Base-by-base conservation (phyloP, 2,113 vertebrate species). In the Aplodontia rufa region DNA sequence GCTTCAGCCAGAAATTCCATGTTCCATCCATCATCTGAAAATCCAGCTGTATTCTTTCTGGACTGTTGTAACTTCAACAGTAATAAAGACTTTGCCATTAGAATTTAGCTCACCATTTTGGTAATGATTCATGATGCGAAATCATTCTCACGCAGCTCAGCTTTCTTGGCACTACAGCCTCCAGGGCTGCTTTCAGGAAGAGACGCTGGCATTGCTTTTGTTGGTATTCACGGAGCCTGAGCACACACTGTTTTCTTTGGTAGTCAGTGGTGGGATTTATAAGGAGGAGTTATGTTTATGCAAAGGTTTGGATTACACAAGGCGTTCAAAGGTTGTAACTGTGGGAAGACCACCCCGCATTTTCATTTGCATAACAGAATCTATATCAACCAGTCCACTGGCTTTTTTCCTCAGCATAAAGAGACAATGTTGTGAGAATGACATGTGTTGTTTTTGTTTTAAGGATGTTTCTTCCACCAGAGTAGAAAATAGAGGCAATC, bases 101-200 rank as follows among this genome's bases (percentile, higher is more conserved):
- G 69, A 96, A 91, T 64, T 93, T 35, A 96, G 40, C 55, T 96
- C 51, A 95, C 42, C 88, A 66, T 79, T 95, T 80, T 74, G 22
- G 28, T 92, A 87, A 92, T 96, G 87, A 96, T 89, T 96, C 75
- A 87, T 91, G 69, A 96, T 89, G 32, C 81, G 96, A 92, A 97
- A 80, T 60, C 49, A 49, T 88, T 72, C 92, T 24, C 24, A n/a
- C n/a, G n/a, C n/a, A 94, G 8, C 64, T 87, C 62, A 94, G 81
- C 74, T 87, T 95, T 69, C 90, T 88, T 91, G 78, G 74, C 32
- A 35, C 55, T 69, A 51, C 79, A 84, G 11, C 72, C 47, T 45
- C 35, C 53, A 28, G 87, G 92, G 78, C 58, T 85, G 42, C 53
- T 92, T 69, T 74, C 42, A 76, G 79, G 30, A 92, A 94, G 49